A percentile compares a stretch with the other conserved stretches of the same genome.
Evolutionary conservation across 2,888 invertebrate species (phyloP).

Genomic region (Pseudoips prasinana): DNA sequence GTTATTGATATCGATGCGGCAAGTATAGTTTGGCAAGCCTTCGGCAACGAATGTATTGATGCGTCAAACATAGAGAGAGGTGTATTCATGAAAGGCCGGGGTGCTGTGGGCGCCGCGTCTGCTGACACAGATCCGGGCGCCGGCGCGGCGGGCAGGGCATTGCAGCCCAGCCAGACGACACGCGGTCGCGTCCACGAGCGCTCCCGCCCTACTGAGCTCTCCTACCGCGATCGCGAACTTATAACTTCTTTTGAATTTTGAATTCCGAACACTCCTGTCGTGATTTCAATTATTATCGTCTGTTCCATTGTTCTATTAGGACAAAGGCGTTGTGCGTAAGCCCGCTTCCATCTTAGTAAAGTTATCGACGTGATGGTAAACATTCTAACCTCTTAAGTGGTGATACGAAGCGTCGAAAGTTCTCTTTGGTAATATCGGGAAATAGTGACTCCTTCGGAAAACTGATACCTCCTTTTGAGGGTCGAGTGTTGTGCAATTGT

Average conservation of each 20-base stretch:
- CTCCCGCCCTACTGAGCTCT: slow-evolving; percentile 50
- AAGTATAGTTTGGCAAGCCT: slow-evolving; percentile 43
- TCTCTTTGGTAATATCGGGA: slow-evolving; percentile 22
- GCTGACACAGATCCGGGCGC: slow-evolving; percentile 79
- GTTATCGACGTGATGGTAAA: slow-evolving; percentile 57
- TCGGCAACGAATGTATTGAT: slow-evolving; percentile 64
- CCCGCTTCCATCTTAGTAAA: slow-evolving; percentile 48
- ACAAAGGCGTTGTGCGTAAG: slow-evolving; percentile 65
- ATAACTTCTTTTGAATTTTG: slow-evolving; percentile 42
- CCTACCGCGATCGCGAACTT: slow-evolving; percentile 38
- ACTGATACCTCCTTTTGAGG: slow-evolving; percentile 20
- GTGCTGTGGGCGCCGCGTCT: slow-evolving; percentile 60
- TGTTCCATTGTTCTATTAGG: slow-evolving; percentile 53
- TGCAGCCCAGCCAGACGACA: slow-evolving; percentile 74
- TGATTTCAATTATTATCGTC: slow-evolving; percentile 25
- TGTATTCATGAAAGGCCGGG: slow-evolving; percentile 65
- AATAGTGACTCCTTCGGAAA: slow-evolving; percentile 25
- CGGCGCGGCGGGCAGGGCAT: slow-evolving; percentile 70
- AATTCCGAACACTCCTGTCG: slow-evolving; percentile 32
- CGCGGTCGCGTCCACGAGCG: slow-evolving; percentile 66
- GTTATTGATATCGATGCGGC: slow-evolving; percentile 29
- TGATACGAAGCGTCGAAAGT: slow-evolving; percentile 41
- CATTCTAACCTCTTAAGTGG: slow-evolving; percentile 36
- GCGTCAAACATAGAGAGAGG: slow-evolving; percentile 58
- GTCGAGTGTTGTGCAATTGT: slow-evolving; percentile 22